Percentiles rank a stretch among this genome's conserved stretches.
Evolutionary conservation across 2,113 vertebrate species (phyloP).

Genomic region (Saccopteryx leptura): DNA sequence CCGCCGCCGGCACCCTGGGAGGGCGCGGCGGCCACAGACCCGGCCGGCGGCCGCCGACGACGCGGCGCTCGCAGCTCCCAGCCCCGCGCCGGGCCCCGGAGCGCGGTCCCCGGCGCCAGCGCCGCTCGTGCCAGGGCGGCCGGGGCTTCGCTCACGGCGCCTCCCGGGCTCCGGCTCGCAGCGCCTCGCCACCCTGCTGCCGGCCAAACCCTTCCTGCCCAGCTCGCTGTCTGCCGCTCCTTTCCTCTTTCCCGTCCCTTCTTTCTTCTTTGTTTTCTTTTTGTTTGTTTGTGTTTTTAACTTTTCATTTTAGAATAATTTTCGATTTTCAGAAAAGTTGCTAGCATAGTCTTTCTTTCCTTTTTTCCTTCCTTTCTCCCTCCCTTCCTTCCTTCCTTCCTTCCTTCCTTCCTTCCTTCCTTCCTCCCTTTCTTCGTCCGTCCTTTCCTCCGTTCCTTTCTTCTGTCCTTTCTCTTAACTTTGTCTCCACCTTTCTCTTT

Average conservation of each 20-base stretch:
- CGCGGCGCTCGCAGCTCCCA: conserved; percentile 60
- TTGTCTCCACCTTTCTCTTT: not conserved
- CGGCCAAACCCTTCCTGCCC: not conserved
- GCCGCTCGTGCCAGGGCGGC: not conserved
- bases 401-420: too few relatives aligned
- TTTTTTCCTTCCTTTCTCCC: too few relatives aligned
- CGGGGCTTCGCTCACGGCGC: not conserved
- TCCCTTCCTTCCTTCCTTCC: not conserved
- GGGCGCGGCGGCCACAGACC: conserved; percentile 3
- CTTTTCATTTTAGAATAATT: not conserved
- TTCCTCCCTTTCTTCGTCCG: not conserved
- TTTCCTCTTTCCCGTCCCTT: not conserved
- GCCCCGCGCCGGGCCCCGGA: not conserved
- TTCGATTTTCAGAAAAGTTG: not conserved
- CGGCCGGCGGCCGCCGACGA: conserved; percentile 70
- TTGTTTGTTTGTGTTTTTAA: not conserved
- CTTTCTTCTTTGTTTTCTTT: not conserved
- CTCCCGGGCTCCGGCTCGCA: not conserved
- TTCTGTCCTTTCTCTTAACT: not conserved
- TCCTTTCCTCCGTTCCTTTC: not conserved
- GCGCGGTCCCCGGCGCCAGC: conserved; percentile 50
- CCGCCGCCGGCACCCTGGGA: conserved; percentile 14
- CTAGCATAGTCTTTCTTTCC: not conserved
- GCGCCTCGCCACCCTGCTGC: not conserved
- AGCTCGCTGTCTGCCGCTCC: not conserved